Percentiles rank a stretch among this genome's conserved stretches.
phyloP scores from a whole-genome alignment of 2,113 vertebrate species.

The Hemicordylus capensis region DNA sequence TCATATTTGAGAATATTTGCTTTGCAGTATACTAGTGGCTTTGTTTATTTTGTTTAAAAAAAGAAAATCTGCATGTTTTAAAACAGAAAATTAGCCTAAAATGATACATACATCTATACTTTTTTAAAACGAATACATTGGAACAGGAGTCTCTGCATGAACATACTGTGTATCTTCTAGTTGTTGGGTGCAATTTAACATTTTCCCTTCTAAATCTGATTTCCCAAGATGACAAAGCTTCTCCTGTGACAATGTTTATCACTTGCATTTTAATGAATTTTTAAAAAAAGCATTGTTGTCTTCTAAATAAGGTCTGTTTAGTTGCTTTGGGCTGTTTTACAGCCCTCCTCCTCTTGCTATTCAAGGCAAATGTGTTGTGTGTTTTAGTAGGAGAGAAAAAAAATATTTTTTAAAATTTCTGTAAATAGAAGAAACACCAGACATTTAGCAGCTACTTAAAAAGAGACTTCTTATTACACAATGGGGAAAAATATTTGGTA shows the following conservation, averaged over 20 bases:
- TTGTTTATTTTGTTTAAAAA: no score
- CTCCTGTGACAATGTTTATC: neutral
- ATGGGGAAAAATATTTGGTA: neutral
- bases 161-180: no score
- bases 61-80: no score
- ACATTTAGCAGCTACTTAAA: neutral
- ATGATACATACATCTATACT: no score
- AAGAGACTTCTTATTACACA: neutral
- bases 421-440: neutral
- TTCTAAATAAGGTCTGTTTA: conserved; percentile 5
- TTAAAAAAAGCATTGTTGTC: neutral
- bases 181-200: no score
- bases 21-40: no score
- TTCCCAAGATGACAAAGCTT: neutral
- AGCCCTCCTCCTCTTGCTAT: neutral
- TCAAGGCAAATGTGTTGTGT: neutral
- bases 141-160: no score
- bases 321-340: conserved; percentile 16
- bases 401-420: rapidly evolving
- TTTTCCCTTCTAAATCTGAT: conserved; percentile 16
- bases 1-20: no score
- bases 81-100: no score
- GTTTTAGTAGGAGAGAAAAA: neutral
- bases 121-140: no score
- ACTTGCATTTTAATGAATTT: conserved; percentile 38